phyloP scores from a whole-genome alignment of 2,113 vertebrate species.

The Psammodynastes pulverulentus region DNA sequence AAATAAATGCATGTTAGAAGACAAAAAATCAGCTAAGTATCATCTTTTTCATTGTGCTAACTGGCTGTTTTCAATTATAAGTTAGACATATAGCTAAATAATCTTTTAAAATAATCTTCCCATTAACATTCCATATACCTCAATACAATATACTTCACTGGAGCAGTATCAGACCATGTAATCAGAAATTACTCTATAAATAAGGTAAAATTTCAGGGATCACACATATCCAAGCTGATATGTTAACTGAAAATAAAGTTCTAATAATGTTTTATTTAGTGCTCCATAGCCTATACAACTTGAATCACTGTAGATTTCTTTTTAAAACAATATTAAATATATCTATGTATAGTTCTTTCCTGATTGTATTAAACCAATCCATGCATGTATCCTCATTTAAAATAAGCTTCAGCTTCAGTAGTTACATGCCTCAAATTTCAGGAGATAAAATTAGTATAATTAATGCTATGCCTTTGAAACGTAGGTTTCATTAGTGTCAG shows the following conservation, averaged over 20 bases:
- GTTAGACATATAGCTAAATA: neutral
- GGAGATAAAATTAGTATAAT: conserved; percentile 14
- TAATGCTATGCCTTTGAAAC: conserved; percentile 20
- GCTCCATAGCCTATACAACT: neutral
- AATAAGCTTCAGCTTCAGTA: neutral
- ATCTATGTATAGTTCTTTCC: neutral
- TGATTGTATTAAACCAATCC: neutral
- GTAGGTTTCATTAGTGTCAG: conserved; percentile 25
- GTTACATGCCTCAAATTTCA: neutral
- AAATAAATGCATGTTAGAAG: neutral
- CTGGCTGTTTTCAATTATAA: neutral
- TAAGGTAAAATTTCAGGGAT: neutral
- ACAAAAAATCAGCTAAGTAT: neutral
- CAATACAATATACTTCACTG: neutral
- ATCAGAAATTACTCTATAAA: neutral
- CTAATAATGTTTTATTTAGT: neutral
- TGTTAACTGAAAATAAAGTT: neutral
- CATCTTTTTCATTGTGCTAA: neutral
- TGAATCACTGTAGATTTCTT: neutral
- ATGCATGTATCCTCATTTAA: neutral
- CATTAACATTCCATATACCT: neutral
- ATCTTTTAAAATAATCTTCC: neutral
- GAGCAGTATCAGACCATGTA: neutral
- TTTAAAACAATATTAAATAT: neutral
- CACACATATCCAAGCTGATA: neutral